Percentiles rank a stretch among this genome's conserved stretches.
These are phyloP conservation scores for Megaceryle maxima DNA, from an alignment of 2,113 vertebrate genomes.

Conservation along the genomic window DNA sequence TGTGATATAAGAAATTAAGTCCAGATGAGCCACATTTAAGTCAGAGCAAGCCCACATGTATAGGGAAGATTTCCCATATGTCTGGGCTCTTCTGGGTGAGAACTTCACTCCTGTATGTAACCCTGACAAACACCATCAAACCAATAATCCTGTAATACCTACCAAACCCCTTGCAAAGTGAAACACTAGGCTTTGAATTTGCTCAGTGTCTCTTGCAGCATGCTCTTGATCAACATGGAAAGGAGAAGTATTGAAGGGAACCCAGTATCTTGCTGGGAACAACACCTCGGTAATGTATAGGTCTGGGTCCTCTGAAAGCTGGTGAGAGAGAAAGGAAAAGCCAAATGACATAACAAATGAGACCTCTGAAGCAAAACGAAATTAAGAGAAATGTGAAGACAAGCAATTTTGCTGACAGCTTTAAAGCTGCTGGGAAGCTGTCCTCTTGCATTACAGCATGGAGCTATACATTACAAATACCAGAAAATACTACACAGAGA, in stretches of 20 bases:
- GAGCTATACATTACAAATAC: not conserved
- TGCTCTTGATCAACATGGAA: not conserved
- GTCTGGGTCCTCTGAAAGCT: not conserved
- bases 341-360: not conserved
- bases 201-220: not conserved
- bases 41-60: not conserved
- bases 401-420: not conserved
- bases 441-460: not conserved
- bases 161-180: not conserved
- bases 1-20: not conserved
- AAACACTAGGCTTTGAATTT: not conserved
- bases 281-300: not conserved
- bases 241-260: not conserved
- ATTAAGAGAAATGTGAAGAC: not conserved
- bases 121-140: fast-evolving
- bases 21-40: not conserved
- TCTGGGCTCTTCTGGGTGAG: not conserved
- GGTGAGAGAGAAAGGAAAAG: not conserved
- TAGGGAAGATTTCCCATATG: not conserved
- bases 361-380: not conserved
- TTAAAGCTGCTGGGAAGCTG: not conserved
- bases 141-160: not conserved
- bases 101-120: not conserved
- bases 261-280: not conserved
- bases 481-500: not conserved